Evolutionary conservation across 2,113 vertebrate species (phyloP), one percentile per base, ranked within the genome.

Genomic region (Cyprinus carpio): DNA sequence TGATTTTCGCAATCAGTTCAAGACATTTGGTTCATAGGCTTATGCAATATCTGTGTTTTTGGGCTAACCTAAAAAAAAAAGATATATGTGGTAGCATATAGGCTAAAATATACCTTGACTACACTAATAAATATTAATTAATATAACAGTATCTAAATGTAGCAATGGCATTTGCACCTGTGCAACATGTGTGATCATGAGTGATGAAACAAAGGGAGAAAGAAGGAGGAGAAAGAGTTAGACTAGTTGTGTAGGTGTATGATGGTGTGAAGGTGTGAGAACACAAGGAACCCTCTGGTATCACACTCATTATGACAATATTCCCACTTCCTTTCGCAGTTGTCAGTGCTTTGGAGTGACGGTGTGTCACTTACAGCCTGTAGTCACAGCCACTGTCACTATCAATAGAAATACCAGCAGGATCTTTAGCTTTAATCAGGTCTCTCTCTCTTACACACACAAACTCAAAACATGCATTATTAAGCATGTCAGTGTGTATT

Each of bases 251-350:
- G 67, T 75, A 65, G 18, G 65, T 49, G 65, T 85, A 54, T 40
- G 84, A 72, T 2, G 12, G 69, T 72, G 78, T 40, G 51, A 82
- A 82, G 75, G 87, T 85, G 89, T 84, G 75, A 89, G 87, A 80
- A 78, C 11, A 83, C 29, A 37, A 0, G 31, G 56, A 51, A 54
- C 79, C 34, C 31, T 62, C 13, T 6, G 71, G 83, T 83, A 29
- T 87, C 78, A 13, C 12, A 82, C 81, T 92, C 93, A 91, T 92
- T 90, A 92, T 75, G 78, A 20, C 88, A 91, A 93, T 85, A 67
- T 92, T 88, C 88, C 78, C 89, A 84, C 87, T 87, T 86, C 85
- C 88, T 90, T 90, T 92, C 90, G n/a, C 78, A 93, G 88, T 60
- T 93, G 89, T 89, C 82, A 87, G 84, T 90, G 92, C 88, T 89